Evolutionary conservation across 64 coral and sea anemone genomes (phyloP).

Genomic region (Actinia equina): DNA sequence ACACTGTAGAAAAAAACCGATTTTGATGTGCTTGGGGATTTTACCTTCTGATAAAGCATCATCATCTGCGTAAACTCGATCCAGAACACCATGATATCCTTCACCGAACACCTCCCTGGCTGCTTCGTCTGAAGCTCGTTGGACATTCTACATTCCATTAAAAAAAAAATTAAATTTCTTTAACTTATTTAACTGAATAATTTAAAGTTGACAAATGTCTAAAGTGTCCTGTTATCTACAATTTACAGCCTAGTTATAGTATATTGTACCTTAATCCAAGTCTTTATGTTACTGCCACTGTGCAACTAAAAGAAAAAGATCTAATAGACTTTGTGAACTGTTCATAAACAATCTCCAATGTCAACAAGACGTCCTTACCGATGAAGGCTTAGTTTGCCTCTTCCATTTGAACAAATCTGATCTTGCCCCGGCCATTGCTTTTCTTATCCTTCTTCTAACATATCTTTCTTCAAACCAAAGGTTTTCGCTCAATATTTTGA

Average conservation of each 20-base stretch:
- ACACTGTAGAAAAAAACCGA: not conserved
- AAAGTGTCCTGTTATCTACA: not conserved
- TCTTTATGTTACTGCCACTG: conserved; percentile 45
- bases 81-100: conserved; percentile 72
- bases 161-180: not conserved
- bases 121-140: conserved; percentile 69
- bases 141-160: conserved; percentile 50
- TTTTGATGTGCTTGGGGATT: not conserved
- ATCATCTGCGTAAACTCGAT: conserved; percentile 90
- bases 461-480: not conserved
- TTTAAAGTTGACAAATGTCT: not conserved
- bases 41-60: conserved; percentile 93
- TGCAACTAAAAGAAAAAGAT: conserved; percentile 29
- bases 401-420: conserved; percentile 86
- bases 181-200: no score
- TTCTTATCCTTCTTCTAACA: not conserved
- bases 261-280: conserved; percentile 79
- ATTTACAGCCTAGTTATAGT: not conserved
- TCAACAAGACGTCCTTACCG: conserved; percentile 36
- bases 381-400: conserved; percentile 54
- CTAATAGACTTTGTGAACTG: not conserved
- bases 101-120: conserved; percentile 86
- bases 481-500: not conserved
- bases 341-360: not conserved
- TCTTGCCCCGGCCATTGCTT: conserved; percentile 62